Conservation (phyloP, 2,113 vertebrate species). For the Podocnemis expansa region DNA sequence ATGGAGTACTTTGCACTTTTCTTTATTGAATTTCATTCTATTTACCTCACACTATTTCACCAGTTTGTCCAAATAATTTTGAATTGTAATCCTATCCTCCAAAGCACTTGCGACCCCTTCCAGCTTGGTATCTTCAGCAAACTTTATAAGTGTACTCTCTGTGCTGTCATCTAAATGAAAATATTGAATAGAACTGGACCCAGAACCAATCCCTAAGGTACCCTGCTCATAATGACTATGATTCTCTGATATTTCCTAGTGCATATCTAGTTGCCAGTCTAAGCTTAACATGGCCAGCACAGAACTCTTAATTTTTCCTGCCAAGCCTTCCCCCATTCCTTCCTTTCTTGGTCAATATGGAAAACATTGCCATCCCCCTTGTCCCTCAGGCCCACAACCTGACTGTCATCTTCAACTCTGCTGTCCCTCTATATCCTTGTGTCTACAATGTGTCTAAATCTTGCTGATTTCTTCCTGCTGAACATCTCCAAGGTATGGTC, state of each 20-base stretch:
- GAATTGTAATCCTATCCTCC: no score
- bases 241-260: background rate
- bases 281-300: background rate
- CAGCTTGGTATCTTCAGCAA: no score
- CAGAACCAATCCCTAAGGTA: no score
- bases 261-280: background rate
- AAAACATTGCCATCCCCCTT: background rate
- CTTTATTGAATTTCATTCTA: no score
- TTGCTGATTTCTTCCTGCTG: background rate
- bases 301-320: background rate
- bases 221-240: background rate
- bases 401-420: background rate
- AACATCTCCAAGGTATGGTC: background rate
- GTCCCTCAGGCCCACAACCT: background rate
- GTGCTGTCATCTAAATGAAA: no score
- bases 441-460: background rate
- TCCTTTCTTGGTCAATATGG: background rate
- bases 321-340: background rate
- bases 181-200: no score
- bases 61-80: no score
- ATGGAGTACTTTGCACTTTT: no score
- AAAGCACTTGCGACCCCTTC: no score
- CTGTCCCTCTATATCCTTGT: background rate
- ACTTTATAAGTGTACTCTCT: no score
- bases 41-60: no score